Conservation (phyloP, 2,113 vertebrate species). For the Murina feae region DNA sequence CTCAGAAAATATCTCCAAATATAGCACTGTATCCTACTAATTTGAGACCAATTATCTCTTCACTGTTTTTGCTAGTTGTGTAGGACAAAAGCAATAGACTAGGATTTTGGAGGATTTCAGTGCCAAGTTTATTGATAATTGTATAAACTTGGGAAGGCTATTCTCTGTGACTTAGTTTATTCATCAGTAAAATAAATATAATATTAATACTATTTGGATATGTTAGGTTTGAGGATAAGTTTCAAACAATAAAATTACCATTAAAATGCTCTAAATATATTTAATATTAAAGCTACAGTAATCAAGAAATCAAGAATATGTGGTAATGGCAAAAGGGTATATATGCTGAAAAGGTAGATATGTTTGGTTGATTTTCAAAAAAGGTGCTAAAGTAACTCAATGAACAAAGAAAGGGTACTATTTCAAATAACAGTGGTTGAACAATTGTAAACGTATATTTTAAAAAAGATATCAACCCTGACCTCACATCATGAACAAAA, state of each 20-base stretch:
- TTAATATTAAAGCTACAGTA: not conserved
- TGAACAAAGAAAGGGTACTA: not conserved
- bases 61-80: not conserved
- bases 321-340: not conserved
- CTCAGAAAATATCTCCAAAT: constrained; percentile 26
- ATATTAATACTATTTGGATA: not conserved
- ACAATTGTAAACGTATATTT: not conserved
- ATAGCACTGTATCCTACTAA: not conserved
- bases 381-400: not conserved
- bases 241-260: not conserved
- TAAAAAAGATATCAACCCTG: not conserved
- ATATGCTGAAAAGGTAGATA: not conserved
- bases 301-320: not conserved
- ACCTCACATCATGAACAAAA: not conserved
- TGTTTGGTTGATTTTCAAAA: not conserved
- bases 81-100: not conserved
- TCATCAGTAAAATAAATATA: not conserved
- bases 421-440: not conserved
- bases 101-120: not conserved
- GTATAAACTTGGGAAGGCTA: not conserved
- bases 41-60: not conserved
- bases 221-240: not conserved
- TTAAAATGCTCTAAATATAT: not conserved
- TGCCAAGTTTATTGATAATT: not conserved
- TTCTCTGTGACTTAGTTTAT: not conserved